A percentile compares a stretch with the other conserved stretches of the same genome.
Conservation (phyloP, 2,888 invertebrate species). For the Ophion obscuratus region DNA sequence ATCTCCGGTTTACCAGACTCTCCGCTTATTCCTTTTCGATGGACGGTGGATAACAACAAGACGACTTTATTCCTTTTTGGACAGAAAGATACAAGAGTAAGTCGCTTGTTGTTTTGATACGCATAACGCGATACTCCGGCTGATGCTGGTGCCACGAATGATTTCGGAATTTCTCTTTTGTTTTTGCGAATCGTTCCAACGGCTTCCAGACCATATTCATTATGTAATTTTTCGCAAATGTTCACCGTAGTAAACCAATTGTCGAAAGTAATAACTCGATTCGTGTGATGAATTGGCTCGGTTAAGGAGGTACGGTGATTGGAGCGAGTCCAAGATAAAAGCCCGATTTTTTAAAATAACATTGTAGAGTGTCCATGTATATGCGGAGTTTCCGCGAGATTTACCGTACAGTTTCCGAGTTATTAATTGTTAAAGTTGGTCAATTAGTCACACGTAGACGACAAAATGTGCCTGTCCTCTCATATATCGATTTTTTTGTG, state of each 20-base stretch:
- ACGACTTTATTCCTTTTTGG: conserved; percentile 57
- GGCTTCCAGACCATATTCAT: conserved; percentile 60
- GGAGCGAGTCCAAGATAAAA: no score
- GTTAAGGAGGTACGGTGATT: no score
- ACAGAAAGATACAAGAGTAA: conserved; percentile 70
- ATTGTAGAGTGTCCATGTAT: no score
- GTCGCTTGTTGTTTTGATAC: conserved; percentile 12
- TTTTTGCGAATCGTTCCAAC: conserved; percentile 69
- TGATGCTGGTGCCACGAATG: conserved; percentile 5
- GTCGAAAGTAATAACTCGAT: conserved; percentile 66
- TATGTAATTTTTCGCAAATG: conserved; percentile 57
- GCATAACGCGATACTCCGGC: conserved; percentile 1
- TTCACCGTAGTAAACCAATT: conserved; percentile 70
- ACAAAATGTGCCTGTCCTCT: no score
- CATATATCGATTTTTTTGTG: no score
- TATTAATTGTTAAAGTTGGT: no score
- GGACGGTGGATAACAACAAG: conserved; percentile 46
- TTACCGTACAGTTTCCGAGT: no score
- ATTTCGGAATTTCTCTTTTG: conserved; percentile 43
- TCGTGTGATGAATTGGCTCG: conserved; percentile 61
- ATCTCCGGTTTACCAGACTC: conserved; percentile 17
- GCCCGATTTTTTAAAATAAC: no score
- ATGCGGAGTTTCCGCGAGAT: no score
- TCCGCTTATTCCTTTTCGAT: not conserved
- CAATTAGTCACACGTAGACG: no score